A percentile compares a stretch with the other conserved stretches of the same genome.
Evolutionary conservation across 1,140 invertebrate species (phyloP).

Genomic region (Drosophila suzukii): DNA sequence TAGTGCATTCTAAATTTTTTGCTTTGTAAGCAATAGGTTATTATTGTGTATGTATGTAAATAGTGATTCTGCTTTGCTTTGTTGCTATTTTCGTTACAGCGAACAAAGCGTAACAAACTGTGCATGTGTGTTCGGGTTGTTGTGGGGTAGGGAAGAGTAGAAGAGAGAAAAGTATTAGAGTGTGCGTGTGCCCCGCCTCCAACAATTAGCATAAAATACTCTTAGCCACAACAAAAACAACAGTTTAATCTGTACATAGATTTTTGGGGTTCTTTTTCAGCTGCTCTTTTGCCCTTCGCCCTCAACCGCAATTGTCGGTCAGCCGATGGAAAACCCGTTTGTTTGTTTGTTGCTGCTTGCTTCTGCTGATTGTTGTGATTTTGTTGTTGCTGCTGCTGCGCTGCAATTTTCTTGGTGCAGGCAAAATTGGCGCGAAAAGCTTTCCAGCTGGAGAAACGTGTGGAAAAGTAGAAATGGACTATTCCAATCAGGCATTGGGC

Average conservation of each 20-base stretch:
- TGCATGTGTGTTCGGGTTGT: constrained; percentile 22
- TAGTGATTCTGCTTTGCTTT: constrained; percentile 44
- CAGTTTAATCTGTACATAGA: constrained; percentile 31
- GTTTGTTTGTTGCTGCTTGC: constrained; percentile 22
- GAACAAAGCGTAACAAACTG: constrained; percentile 67
- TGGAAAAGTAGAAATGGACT: constrained; percentile 49
- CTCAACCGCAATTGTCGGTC: constrained; percentile 70
- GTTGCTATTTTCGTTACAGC: constrained; percentile 42
- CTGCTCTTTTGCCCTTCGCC: constrained; percentile 66
- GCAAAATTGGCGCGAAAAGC: constrained; percentile 75
- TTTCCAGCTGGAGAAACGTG: constrained; percentile 73
- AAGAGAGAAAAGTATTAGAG: constrained; percentile 5
- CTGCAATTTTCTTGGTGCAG: constrained; percentile 58
- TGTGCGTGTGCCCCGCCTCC: constrained; percentile 47
- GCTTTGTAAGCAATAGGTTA: constrained; percentile 22
- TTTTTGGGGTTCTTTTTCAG: constrained; percentile 36
- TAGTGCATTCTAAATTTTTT: constrained; percentile 11
- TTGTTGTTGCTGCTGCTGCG: constrained; percentile 45
- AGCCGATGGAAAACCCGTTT: constrained; percentile 74
- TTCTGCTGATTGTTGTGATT: constrained; percentile 65
- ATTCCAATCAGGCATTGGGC: constrained; percentile 61
- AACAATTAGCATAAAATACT: constrained; percentile 63
- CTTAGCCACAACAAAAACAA: constrained; percentile 39
- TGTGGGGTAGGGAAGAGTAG: not conserved
- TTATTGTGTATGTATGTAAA: constrained; percentile 30